Evolutionary conservation across 2,113 vertebrate species (phyloP).

Genomic region (Oryzias curvinotus): DNA sequence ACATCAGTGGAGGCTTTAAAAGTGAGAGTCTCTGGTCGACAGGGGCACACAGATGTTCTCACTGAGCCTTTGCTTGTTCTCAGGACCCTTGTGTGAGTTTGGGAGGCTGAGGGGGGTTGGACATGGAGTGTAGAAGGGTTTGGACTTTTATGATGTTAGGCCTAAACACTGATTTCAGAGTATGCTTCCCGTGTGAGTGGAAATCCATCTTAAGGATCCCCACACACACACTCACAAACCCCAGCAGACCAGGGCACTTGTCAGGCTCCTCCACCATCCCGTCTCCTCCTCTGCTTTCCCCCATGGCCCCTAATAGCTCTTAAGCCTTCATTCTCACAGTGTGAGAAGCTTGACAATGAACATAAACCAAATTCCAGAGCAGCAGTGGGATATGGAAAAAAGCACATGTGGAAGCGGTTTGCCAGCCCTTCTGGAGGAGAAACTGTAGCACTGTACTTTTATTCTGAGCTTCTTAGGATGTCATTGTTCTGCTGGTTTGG

Average conservation of each 20-base stretch:
- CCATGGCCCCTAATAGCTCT: conserved; percentile 59
- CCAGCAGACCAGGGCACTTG: conserved; percentile 30
- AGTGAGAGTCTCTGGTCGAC: neutral
- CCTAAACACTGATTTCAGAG: conserved; percentile 25
- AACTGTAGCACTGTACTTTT: conserved; percentile 56
- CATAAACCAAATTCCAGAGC: conserved; percentile 76
- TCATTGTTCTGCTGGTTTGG: neutral
- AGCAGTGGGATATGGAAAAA: conserved; percentile 70
- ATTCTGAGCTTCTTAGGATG: conserved; percentile 43
- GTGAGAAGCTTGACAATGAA: conserved; percentile 77
- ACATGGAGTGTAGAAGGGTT: conserved; percentile 7
- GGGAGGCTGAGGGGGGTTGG: neutral
- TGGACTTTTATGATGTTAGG: conserved; percentile 2
- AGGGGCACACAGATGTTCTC: neutral
- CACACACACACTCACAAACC: conserved; percentile 15
- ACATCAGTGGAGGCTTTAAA: no score
- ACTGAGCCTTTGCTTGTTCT: conserved; percentile 44
- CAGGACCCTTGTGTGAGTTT: conserved; percentile 41
- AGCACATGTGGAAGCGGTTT: conserved; percentile 76
- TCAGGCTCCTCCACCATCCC: conserved; percentile 20
- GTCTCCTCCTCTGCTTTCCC: conserved; percentile 25
- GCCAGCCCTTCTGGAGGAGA: conserved; percentile 45
- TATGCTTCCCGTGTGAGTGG: conserved; percentile 63
- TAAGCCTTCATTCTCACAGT: conserved; percentile 72
- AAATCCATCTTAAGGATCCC: conserved; percentile 34